These are phyloP conservation scores for Sceloporus undulatus DNA, from an alignment of 2,113 vertebrate genomes.

Conservation along the genomic window DNA sequence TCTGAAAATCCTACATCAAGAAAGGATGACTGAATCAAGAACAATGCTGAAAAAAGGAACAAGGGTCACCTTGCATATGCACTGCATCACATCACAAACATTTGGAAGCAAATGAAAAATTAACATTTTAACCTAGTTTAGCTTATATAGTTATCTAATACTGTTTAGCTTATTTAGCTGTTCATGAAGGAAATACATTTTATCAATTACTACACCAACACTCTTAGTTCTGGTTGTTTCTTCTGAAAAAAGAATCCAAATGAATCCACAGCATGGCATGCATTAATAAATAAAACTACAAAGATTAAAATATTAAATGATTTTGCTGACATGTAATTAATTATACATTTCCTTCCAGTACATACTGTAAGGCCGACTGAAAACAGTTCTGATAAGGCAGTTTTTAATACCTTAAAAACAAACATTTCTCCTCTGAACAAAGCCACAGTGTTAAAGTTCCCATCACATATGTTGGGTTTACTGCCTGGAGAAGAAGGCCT, in stretches of 20 bases:
- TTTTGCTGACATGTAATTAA: not conserved
- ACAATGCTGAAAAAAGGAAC: not conserved
- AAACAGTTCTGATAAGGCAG: not conserved
- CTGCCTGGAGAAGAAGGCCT: conserved; percentile 87
- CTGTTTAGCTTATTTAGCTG: not conserved
- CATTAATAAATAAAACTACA: conserved; percentile 2
- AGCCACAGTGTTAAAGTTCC: conserved; percentile 97
- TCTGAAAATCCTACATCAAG: not conserved
- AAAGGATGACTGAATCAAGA: not conserved
- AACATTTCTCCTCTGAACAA: conserved; percentile 99
- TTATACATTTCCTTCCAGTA: conserved; percentile 7
- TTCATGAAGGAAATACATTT: not conserved
- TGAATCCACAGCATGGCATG: not conserved
- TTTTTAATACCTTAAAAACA: conserved; percentile 93
- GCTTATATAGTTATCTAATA: not conserved
- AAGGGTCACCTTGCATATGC: not conserved
- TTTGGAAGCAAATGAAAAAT: conserved; percentile 9
- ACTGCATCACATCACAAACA: not conserved
- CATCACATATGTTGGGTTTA: conserved; percentile 98
- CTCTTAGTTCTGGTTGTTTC: not conserved
- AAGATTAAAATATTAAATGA: not conserved
- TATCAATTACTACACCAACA: not conserved
- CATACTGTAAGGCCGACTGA: conserved; percentile 12
- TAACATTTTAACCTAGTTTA: not conserved
- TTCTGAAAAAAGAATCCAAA: conserved; percentile 6